Base-by-base conservation (phyloP, 2,113 vertebrate species). In the Megalops atlanticus region DNA sequence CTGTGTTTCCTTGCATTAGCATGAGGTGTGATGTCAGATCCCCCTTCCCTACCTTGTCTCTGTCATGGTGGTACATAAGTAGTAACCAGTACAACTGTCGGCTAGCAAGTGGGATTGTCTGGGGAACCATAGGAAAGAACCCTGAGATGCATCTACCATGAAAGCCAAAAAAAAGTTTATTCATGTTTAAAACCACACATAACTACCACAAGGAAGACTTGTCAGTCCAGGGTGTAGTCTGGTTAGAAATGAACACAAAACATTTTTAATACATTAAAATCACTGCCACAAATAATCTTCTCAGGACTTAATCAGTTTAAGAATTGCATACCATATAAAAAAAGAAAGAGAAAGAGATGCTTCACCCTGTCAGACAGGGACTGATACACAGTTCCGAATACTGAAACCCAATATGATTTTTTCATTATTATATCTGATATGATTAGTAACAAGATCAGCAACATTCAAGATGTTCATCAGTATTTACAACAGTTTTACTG, bases 181-280 rank as follows among this genome's bases (percentile, higher is more conserved):
- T 96, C 91, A 94, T 95, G 93, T 95, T 95, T 92, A 89, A 95
- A 95, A 96, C 95, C 95, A 96, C 95, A 95, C 94, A 91, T 85
- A 95, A 94, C 94, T 80, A 80, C 94, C 95, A 96, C 94, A 89
- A 96, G 94, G 94, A 96, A 95, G 94, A 96, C 94, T 94, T 93
- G 89, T 94, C 93, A 94, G 94, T 95, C 92, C 94, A 94, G 92
- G 93, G 93, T 92, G 93, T 95, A 95, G 95, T 95, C 94, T 93
- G 95, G 94, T 95, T 95, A 96, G 93, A 96, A 96, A 96, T 93
- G 91, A 95, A 96, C 95, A 96, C 94, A 93, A 94, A 96, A 95
- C 94, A 89, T 90, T 94, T 84, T 95, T 95, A 95, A 95, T 96
- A 95, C 95, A 94, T 96, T 94, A 96, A 92, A 95, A 96, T 94